A percentile compares a stretch with the other conserved stretches of the same genome.
phyloP scores from a whole-genome alignment of 1,140 invertebrate species.

The Trissolcus basalis region DNA sequence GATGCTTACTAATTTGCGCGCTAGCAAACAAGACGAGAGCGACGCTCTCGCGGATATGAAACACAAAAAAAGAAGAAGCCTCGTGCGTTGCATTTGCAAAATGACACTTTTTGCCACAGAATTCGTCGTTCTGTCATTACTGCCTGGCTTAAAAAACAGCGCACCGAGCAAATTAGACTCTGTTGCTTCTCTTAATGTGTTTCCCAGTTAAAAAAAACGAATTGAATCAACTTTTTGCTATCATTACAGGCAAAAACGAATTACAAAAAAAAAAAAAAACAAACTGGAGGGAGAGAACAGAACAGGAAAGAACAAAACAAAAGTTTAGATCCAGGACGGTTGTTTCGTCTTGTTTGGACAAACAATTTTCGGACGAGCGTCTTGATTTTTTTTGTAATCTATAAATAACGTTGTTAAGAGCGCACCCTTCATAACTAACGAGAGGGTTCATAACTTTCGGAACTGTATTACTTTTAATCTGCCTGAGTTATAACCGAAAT shows the following conservation, averaged over 20 bases:
- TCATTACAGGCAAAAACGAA: too few species aligned
- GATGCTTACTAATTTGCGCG: slow-evolving; percentile 46
- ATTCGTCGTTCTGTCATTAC: slow-evolving; percentile 31
- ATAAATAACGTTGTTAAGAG: slow-evolving; percentile 58
- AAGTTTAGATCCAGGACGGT: not conserved
- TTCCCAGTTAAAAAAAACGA: not conserved
- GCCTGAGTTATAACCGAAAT: slow-evolving; percentile 57
- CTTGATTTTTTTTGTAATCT: slow-evolving; percentile 36
- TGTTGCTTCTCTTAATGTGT: too few species aligned
- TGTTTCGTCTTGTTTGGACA: slow-evolving; percentile 12
- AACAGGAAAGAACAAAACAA: too few species aligned
- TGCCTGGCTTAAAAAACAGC: slow-evolving; percentile 11
- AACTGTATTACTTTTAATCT: slow-evolving; percentile 60
- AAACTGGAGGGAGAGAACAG: too few species aligned
- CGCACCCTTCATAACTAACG: slow-evolving; percentile 50
- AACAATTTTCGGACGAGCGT: slow-evolving; percentile 25
- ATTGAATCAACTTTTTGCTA: not conserved
- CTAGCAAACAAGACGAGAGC: slow-evolving; percentile 26
- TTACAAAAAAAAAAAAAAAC: too few species aligned
- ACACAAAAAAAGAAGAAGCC: slow-evolving; percentile 16
- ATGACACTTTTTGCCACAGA: slow-evolving; percentile 40
- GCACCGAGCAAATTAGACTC: slow-evolving; percentile 39
- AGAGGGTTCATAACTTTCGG: slow-evolving; percentile 48
- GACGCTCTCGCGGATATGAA: too few species aligned
- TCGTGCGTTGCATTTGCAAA: slow-evolving; percentile 36